Evolutionary conservation across 2,888 invertebrate genomes (phyloP).

Genomic region (Cantharis rustica): DNA sequence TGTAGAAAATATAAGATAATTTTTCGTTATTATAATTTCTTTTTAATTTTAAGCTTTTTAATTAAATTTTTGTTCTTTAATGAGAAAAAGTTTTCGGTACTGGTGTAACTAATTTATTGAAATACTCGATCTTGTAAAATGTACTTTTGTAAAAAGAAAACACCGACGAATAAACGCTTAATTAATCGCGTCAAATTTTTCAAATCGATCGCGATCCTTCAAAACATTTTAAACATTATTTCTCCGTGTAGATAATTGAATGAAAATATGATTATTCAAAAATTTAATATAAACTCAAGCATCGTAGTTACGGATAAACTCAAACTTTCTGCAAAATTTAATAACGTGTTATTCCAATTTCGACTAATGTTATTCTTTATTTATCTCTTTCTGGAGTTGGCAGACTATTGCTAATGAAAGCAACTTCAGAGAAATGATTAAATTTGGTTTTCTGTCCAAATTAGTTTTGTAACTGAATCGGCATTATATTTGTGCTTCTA

Average conservation of each 20-base stretch:
- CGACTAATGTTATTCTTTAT: constrained; percentile 53
- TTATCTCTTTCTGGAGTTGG: constrained; percentile 49
- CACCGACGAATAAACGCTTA: background rate
- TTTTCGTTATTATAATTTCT: constrained; percentile 39
- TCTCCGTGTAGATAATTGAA: constrained; percentile 20
- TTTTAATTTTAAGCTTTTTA: constrained; percentile 28
- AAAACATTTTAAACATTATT: background rate
- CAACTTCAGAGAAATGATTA: constrained; percentile 51
- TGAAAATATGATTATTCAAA: constrained; percentile 37
- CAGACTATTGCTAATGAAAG: constrained; percentile 52
- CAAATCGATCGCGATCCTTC: background rate
- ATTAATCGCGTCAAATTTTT: background rate
- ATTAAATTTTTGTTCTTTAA: constrained; percentile 18
- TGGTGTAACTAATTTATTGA: constrained; percentile 6
- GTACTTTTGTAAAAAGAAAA: background rate
- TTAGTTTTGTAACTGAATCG: constrained; percentile 49
- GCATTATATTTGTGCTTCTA: constrained; percentile 37
- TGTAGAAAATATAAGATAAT: constrained; percentile 40
- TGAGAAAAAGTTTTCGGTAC: constrained; percentile 1
- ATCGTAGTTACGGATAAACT: constrained; percentile 41
- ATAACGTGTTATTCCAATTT: constrained; percentile 53
- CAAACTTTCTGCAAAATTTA: constrained; percentile 44
- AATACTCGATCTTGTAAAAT: background rate
- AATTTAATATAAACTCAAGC: constrained; percentile 53
- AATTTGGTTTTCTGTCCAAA: constrained; percentile 53